Base-by-base conservation (phyloP, 1,140 invertebrate genomes). In the Anoplophora glabripennis region DNA sequence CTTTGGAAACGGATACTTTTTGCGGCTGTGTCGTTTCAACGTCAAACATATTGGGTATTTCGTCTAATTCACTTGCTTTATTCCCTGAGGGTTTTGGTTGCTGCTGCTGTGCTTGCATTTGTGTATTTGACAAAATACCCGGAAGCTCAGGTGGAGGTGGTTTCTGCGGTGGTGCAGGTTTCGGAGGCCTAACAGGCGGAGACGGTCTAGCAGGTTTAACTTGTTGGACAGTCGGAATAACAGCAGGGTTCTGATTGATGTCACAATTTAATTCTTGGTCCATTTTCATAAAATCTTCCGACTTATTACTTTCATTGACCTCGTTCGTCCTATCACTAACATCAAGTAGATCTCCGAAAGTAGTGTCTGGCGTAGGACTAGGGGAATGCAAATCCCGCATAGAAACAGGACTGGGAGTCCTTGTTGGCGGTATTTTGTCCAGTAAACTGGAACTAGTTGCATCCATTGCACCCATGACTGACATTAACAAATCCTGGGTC, bases 381-480 rank as follows among this genome's bases (percentile, higher is more conserved):
- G 90, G 89, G 1, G 90, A 90, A 71, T 90, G 88, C 14, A 88
- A 78, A 64, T 89, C 86, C 40, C 86, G 76, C 77, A 90, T 89
- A 10, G 89, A 85, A 0, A 90, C 88, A 1, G 90, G 89, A 74
- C 89, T 91, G 0, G 89, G 90, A 1, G 88, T 89, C 59, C 89
- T 81, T 1, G 90, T 92, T 7, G 87, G 88, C 59, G 89, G 87
- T 41, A 93, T 83, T 42, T 90, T 84, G 61, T 92, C 89, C 37
- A 93, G 70, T 44, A 94, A 77, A 72, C 91, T 86, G 14, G 89
- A 88, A 53, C 90, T 93, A 0, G 90, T 90, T 21, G 91, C 89
- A 71, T 94, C 90, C 88, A 94, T 86, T 41, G 89, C 89, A 4
- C 89, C 91, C 17, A 92, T 93, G 0, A 94, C 90, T 10, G 88